These are phyloP conservation scores for Molossus alvarezi DNA, from an alignment of 2,797 vertebrate species.

Conservation along the genomic window DNA sequence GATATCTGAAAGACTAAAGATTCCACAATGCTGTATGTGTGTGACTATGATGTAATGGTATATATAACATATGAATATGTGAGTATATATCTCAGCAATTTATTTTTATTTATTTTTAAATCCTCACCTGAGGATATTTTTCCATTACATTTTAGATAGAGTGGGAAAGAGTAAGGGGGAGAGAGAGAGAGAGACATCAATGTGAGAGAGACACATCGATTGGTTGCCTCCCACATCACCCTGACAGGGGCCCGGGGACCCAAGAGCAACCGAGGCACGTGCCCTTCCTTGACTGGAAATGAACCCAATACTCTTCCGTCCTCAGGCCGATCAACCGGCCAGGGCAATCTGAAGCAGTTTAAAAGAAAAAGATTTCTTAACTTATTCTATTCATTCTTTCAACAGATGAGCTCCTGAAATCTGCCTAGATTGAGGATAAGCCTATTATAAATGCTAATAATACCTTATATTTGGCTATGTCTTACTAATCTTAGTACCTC, in stretches of 20 bases:
- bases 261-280: no score
- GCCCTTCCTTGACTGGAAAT: no score
- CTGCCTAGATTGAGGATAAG: neutral
- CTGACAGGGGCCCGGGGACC: no score
- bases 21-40: neutral
- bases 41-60: neutral
- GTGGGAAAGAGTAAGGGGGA: no score
- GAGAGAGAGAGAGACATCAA: no score
- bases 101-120: no score
- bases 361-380: slow-evolving; percentile 5
- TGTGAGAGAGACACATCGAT: no score
- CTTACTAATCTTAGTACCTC: neutral
- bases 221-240: no score
- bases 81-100: neutral
- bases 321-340: no score
- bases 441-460: neutral
- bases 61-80: neutral
- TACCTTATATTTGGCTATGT: neutral
- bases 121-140: no score
- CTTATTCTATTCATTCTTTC: slow-evolving; percentile 1
- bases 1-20: neutral
- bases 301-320: no score
- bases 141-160: no score
- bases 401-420: slow-evolving; percentile 30
- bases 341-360: neutral